Percentiles rank a stretch among this genome's conserved stretches.
Conservation (phyloP, 2,888 invertebrate species). For the Drosophila algonquin region DNA sequence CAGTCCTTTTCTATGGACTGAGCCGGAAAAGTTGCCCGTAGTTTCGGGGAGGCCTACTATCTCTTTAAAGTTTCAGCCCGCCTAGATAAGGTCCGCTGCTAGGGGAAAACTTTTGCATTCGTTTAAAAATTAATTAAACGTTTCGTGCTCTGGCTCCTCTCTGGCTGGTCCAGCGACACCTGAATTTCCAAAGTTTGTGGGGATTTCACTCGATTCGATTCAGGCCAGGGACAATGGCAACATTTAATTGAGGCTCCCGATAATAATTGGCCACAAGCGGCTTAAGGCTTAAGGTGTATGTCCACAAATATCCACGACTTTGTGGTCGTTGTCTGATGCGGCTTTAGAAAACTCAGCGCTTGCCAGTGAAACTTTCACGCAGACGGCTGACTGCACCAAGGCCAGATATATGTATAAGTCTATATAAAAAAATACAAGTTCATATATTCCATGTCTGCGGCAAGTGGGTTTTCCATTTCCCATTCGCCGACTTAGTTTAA, state of each 20-base stretch:
- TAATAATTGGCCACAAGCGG: constrained; percentile 70
- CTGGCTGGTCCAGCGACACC: constrained; percentile 10
- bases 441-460: constrained; percentile 6
- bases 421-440: neutral
- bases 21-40: constrained; percentile 38
- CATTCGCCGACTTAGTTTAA: constrained; percentile 10
- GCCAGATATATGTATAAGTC: constrained; percentile 3
- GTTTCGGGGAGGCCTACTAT: constrained; percentile 31
- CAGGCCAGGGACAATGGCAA: constrained; percentile 34
- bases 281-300: constrained; percentile 54
- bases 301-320: constrained; percentile 9
- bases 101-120: constrained; percentile 58
- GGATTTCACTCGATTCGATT: constrained; percentile 17
- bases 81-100: constrained; percentile 50
- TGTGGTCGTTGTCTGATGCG: constrained; percentile 1
- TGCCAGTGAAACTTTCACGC: constrained; percentile 9
- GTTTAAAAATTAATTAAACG: constrained; percentile 70
- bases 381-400: neutral
- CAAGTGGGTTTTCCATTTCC: constrained; percentile 8
- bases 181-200: constrained; percentile 20
- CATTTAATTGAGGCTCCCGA: constrained; percentile 62
- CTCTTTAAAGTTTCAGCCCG: constrained; percentile 62
- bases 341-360: constrained; percentile 1
- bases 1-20: constrained; percentile 21
- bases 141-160: constrained; percentile 19